phyloP scores from a whole-genome alignment of 2,888 invertebrate genomes.

The Drosophila prostipennis region DNA sequence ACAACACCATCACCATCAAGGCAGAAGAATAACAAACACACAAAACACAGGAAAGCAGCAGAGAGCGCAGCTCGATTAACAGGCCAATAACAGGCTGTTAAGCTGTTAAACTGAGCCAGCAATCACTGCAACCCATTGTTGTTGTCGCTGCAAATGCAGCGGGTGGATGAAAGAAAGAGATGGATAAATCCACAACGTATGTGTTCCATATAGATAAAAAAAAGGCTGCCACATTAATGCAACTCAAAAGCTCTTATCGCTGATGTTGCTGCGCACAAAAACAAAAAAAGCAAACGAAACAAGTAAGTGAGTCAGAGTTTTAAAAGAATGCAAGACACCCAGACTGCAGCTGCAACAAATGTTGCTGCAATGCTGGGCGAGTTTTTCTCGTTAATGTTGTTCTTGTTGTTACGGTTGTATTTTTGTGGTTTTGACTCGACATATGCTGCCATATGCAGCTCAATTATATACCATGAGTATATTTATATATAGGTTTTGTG shows the following conservation, averaged over 20 bases:
- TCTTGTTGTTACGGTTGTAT: slow-evolving; percentile 14
- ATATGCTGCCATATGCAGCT: slow-evolving; percentile 68
- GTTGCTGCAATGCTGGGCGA: slow-evolving; percentile 54
- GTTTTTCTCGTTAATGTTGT: slow-evolving; percentile 42
- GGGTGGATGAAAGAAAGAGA: slow-evolving; percentile 6
- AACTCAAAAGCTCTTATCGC: slow-evolving; percentile 63
- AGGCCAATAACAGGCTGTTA: slow-evolving; percentile 30
- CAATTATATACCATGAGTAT: slow-evolving; percentile 8
- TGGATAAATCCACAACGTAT: slow-evolving; percentile 30
- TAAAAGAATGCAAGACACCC: slow-evolving; percentile 50
- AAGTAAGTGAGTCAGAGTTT: slow-evolving; percentile 60
- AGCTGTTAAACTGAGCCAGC: slow-evolving; percentile 5
- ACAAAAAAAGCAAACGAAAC: slow-evolving; percentile 21
- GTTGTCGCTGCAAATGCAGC: slow-evolving; percentile 19
- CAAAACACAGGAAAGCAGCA: slow-evolving; percentile 31
- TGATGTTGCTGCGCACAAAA: slow-evolving; percentile 33
- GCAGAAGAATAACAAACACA: slow-evolving; percentile 42
- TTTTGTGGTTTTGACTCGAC: slow-evolving; percentile 59
- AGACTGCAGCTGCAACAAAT: slow-evolving; percentile 51
- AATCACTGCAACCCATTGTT: slow-evolving; percentile 47
- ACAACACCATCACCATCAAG: slow-evolving; percentile 43
- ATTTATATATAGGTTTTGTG: slow-evolving; percentile 26
- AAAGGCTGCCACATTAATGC: slow-evolving; percentile 32
- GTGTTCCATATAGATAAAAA: slow-evolving; percentile 70
- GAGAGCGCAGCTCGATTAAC: slow-evolving; percentile 35